Base-by-base conservation (phyloP, 2,113 vertebrate species). In the Scomber scombrus region DNA sequence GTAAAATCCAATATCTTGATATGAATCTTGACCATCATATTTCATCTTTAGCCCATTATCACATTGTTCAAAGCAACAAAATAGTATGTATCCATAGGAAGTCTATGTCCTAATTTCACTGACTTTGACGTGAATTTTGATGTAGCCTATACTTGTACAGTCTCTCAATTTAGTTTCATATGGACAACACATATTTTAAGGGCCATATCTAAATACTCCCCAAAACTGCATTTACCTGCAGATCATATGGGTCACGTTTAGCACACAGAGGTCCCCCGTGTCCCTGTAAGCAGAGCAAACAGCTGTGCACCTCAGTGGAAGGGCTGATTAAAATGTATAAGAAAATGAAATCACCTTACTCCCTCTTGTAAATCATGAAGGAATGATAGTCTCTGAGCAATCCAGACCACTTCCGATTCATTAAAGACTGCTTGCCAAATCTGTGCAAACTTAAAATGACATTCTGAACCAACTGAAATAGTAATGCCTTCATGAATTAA, bases 301-400 rank as follows among this genome's bases (percentile, higher is more conserved):
- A 74, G 68, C 68, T 74, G 12, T 61, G 63, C 19, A 61, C 54
- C 49, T 73, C 23, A 29, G 64, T 3, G n/a, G 10, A 75, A 47
- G 40, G 16, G 58, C 19, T 71, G 52, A 88, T 78, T 71, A 63
- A 58, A 52, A 75, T 71, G 52, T 71, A 43, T 45, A 49, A 64
- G 52, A 43, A 79, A 88, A 81, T 79, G 56, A 85, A 89, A 85
- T 76, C 78, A 75, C 29, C 19, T 56, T 23, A 55, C 55, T 75
- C 70, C 71, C 66, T 60, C 43, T 52, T 54, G 71, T 75, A 80
- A 70, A 71, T 82, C 58, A 31, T 12, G 19, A 79, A 87, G 75
- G 54, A 71, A 31, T 31, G 3, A 45, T 64, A 34, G 55, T 68
- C 60, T 78, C 79, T 29, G n/a, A 72, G 88, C 68, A 78, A 64